Percentiles rank a stretch among this genome's conserved stretches.
phyloP scores from a whole-genome alignment of 2,113 vertebrate species.

The Silurus meridionalis region DNA sequence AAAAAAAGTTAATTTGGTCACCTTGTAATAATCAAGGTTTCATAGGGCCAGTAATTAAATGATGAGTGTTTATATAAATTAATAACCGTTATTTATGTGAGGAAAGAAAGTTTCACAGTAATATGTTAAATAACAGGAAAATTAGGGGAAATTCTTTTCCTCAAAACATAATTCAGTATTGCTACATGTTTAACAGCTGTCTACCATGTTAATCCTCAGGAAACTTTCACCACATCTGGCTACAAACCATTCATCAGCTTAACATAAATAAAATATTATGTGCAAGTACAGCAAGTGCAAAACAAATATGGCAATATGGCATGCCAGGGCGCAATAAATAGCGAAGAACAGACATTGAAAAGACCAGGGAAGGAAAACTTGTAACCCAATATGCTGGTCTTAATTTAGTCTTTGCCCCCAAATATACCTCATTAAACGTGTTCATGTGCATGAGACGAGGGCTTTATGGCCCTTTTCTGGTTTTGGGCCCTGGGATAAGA shows the following conservation, averaged over 20 bases:
- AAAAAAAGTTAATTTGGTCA: background rate
- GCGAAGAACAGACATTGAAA: background rate
- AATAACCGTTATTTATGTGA: background rate
- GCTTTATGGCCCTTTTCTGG: background rate
- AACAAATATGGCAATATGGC: background rate
- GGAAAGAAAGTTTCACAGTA: background rate
- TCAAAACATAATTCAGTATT: background rate
- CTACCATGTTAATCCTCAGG: background rate
- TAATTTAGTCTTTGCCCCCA: background rate
- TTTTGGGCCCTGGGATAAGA: background rate
- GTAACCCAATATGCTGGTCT: background rate
- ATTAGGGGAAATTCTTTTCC: no score
- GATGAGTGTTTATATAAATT: background rate
- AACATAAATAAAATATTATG: background rate
- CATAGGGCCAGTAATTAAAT: background rate
- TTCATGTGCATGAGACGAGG: background rate
- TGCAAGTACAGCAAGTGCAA: conserved; percentile 13
- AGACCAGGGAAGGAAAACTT: background rate
- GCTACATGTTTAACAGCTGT: background rate
- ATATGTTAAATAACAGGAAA: background rate
- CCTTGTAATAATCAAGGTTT: background rate
- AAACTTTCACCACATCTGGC: background rate
- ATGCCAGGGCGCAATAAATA: background rate
- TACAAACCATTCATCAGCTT: background rate
- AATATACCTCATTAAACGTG: background rate